Conservation (phyloP, 2,797 vertebrate genomes). For the Brachyalestes nurse region DNA sequence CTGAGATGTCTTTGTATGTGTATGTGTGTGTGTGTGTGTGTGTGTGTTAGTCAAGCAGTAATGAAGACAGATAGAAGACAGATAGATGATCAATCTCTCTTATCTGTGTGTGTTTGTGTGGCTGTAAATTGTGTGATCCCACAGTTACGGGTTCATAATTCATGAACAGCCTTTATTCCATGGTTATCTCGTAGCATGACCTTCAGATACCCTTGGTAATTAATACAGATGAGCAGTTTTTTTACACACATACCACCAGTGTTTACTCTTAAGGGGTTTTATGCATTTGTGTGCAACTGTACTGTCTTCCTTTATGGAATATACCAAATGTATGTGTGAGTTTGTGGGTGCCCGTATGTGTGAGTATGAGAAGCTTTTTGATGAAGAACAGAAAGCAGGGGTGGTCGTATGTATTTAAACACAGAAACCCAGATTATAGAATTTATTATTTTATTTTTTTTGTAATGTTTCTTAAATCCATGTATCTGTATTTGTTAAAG, state of each 20-base stretch:
- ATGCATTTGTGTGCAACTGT: background rate
- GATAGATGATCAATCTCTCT: background rate
- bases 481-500: no score
- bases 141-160: conserved; percentile 5
- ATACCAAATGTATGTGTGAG: no score
- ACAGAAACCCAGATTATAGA: no score
- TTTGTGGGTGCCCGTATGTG: no score
- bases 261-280: background rate
- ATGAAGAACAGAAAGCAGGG: no score
- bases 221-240: background rate
- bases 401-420: no score
- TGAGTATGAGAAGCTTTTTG: no score
- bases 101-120: background rate
- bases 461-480: no score
- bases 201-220: conserved; percentile 1
- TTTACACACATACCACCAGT: background rate
- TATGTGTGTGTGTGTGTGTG: no score
- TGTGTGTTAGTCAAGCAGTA: background rate
- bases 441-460: no score
- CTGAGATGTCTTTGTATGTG: no score
- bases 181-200: background rate
- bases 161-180: conserved; percentile 2
- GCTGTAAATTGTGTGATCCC: background rate
- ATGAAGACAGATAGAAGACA: background rate
- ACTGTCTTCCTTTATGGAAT: background rate